phyloP scores from a whole-genome alignment of 2,888 invertebrate species.

The Dryomyza anilis region DNA sequence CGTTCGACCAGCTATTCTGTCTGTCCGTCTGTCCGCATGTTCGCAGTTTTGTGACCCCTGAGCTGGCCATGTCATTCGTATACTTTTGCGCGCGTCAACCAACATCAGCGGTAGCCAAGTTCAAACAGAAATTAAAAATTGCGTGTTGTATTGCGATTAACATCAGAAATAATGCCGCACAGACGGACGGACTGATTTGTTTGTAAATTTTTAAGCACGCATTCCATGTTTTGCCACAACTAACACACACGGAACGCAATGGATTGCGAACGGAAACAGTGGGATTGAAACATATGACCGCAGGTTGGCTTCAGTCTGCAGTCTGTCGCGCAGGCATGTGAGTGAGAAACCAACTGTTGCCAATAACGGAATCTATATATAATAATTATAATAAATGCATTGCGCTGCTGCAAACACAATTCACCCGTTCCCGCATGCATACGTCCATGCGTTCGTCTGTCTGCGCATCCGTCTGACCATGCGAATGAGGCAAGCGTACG shows the following conservation, averaged over 20 bases:
- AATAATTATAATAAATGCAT: slow-evolving; percentile 4
- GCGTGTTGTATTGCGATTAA: slow-evolving; percentile 16
- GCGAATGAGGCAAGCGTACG: no score
- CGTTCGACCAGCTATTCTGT: neutral
- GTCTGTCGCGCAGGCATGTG: no score
- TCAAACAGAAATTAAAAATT: slow-evolving; percentile 28
- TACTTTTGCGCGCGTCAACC: neutral
- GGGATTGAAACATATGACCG: no score
- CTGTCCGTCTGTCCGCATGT: slow-evolving; percentile 4
- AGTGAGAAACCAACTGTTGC: slow-evolving; percentile 15
- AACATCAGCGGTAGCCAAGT: slow-evolving; percentile 28
- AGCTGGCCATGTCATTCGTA: neutral
- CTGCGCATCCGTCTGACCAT: no score
- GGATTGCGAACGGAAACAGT: neutral
- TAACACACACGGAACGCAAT: neutral
- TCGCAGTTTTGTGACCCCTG: neutral
- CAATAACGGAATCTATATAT: slow-evolving; percentile 28
- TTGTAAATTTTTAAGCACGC: slow-evolving; percentile 2
- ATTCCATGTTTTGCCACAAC: neutral
- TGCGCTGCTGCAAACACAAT: neutral
- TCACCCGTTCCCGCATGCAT: no score
- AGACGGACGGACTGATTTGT: neutral
- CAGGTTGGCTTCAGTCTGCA: no score
- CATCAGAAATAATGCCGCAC: slow-evolving; percentile 17
- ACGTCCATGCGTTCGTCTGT: no score